Conservation (phyloP, 1,140 invertebrate genomes). For the Caenorhabditis inopinata region DNA sequence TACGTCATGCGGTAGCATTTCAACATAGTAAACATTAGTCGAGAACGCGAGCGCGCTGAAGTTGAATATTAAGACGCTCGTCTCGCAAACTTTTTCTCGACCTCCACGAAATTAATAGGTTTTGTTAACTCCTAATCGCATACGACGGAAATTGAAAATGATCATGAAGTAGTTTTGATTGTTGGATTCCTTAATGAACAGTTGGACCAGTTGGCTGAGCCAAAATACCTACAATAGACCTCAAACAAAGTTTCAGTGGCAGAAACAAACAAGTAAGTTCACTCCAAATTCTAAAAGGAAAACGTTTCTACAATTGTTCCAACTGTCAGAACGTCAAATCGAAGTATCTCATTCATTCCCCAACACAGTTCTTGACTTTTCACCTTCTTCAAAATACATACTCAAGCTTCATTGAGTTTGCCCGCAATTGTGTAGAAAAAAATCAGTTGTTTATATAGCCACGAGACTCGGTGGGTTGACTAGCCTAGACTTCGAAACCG, state of each 20-base stretch:
- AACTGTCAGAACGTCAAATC: neutral
- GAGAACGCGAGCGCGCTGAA: neutral
- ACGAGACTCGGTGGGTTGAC: neutral
- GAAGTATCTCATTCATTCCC: neutral
- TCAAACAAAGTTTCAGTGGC: neutral
- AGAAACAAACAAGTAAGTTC: neutral
- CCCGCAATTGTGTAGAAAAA: conserved; percentile 16
- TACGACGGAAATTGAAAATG: neutral
- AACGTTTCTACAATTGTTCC: too few relatives aligned
- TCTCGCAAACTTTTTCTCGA: too few relatives aligned
- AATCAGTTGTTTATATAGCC: conserved; percentile 28
- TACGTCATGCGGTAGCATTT: conserved; percentile 32
- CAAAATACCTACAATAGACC: too few relatives aligned
- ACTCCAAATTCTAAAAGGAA: neutral
- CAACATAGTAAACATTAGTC: conserved; percentile 26
- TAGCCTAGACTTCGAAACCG: conserved; percentile 1
- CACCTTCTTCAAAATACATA: neutral
- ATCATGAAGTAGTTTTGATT: too few relatives aligned
- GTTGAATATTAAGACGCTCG: neutral
- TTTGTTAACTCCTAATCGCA: conserved; percentile 25
- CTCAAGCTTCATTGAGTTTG: conserved; percentile 20
- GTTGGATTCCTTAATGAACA: too few relatives aligned
- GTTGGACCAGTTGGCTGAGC: too few relatives aligned
- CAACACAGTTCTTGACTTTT: neutral
- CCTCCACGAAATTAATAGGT: neutral